phyloP scores from a whole-genome alignment of 2,113 vertebrate genomes.

The Anarrhichthys ocellatus region DNA sequence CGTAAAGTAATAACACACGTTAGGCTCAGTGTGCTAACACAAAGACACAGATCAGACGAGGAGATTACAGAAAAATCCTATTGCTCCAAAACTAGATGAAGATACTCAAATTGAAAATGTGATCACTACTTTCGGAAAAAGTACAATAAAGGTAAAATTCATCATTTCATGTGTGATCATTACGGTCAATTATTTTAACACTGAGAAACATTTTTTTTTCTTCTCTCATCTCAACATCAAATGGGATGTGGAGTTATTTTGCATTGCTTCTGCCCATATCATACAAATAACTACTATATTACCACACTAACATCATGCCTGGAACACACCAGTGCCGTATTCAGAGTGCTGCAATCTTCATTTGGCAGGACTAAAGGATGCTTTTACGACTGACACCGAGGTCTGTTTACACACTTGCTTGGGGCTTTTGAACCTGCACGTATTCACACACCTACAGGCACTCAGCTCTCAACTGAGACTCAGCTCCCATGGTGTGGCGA shows the following conservation, averaged over 20 bases:
- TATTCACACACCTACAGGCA: slow-evolving; percentile 41
- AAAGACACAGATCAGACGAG: slow-evolving; percentile 1
- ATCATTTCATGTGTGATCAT: background rate
- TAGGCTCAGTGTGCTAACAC: slow-evolving; percentile 10
- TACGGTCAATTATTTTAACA: background rate
- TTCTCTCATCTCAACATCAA: background rate
- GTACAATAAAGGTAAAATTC: background rate
- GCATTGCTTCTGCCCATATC: background rate
- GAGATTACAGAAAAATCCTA: background rate
- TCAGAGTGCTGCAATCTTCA: slow-evolving; percentile 24
- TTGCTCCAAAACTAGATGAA: background rate
- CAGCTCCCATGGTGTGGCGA: slow-evolving; percentile 39
- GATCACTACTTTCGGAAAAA: background rate
- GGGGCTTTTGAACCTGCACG: slow-evolving; percentile 46
- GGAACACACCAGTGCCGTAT: background rate
- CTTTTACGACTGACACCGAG: slow-evolving; percentile 24
- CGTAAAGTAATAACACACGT: slow-evolving; percentile 49
- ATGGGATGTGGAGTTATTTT: background rate
- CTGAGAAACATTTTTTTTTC: background rate
- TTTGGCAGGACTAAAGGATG: slow-evolving; percentile 15
- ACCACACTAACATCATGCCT: background rate
- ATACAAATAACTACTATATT: background rate
- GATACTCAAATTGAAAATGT: slow-evolving; percentile 3
- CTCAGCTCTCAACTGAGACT: slow-evolving; percentile 35
- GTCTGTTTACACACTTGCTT: slow-evolving; percentile 41